Evolutionary conservation across 2,113 vertebrate genomes (phyloP).

Genomic region (Nibea coibor): DNA sequence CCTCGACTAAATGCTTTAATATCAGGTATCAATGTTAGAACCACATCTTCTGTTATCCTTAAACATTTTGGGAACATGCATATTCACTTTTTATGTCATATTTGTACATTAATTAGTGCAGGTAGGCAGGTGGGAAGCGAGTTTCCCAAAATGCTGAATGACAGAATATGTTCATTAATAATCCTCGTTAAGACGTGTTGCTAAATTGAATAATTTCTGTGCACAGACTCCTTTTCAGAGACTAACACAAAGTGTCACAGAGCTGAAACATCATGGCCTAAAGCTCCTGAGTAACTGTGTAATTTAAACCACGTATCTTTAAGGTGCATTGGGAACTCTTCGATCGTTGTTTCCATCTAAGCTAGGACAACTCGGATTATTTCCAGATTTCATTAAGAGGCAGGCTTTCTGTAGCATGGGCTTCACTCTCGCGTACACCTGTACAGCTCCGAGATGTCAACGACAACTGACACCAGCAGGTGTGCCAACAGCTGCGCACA

Average conservation of each 20-base stretch:
- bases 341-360: conserved; percentile 36
- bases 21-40: not conserved
- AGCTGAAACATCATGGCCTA: not conserved
- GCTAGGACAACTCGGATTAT: conserved; percentile 46
- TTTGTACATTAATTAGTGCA: not conserved
- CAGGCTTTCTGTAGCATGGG: not conserved
- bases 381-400: conserved; percentile 25
- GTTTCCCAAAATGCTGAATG: not conserved
- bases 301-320: conserved; percentile 11
- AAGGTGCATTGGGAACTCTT: conserved; percentile 12
- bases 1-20: not conserved
- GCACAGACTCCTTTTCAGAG: not conserved
- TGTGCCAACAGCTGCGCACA: no score
- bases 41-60: not conserved
- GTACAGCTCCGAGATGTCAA: no score
- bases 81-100: no score
- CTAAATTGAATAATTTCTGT: no score
- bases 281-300: not conserved
- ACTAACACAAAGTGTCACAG: no score
- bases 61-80: not conserved
- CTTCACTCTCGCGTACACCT: conserved; percentile 3
- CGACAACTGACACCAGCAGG: not conserved
- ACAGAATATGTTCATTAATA: not conserved
- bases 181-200: not conserved
- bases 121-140: not conserved